Percentiles rank a stretch among this genome's conserved stretches.
Conservation (phyloP, 2,113 vertebrate genomes). For the Pantherophis guttatus region DNA sequence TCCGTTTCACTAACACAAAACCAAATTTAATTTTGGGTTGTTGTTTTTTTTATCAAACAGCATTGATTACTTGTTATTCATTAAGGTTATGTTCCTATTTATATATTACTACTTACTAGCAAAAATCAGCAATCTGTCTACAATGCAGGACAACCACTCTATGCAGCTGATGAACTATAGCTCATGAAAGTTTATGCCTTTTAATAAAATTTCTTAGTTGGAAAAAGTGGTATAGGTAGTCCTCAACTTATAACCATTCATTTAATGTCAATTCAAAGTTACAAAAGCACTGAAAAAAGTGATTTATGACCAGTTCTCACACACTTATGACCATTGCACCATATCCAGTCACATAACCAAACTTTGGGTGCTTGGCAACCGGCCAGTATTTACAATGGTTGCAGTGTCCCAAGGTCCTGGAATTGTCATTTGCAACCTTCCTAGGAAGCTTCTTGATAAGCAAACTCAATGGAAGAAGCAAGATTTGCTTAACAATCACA, state of each 20-base stretch:
- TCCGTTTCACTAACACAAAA: not conserved
- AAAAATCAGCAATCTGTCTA: not conserved
- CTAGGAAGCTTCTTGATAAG: not conserved
- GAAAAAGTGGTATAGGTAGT: not conserved
- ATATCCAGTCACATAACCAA: not conserved
- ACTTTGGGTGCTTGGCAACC: not conserved
- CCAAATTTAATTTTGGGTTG: not conserved
- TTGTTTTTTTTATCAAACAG: not conserved
- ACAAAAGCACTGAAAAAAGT: not conserved
- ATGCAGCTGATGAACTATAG: not conserved
- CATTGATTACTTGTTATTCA: not conserved
- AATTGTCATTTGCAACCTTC: not conserved
- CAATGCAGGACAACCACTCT: not conserved
- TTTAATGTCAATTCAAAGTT: not conserved
- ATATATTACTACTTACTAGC: not conserved
- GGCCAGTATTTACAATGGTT: not conserved
- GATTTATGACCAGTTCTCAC: not conserved
- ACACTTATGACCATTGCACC: not conserved
- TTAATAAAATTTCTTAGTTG: not conserved
- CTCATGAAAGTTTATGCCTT: not conserved
- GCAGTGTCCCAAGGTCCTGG: not conserved
- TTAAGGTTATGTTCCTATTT: not conserved
- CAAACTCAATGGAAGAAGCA: not conserved
- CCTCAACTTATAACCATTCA: not conserved
- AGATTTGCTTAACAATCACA: not conserved